Evolutionary conservation across 2,113 vertebrate genomes (phyloP).

Genomic region (rat (Rattus norvegicus)): GRCr8 NC_086036.1:73010501-73011000

Average conservation of each 20-base stretch:
- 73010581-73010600: neutral
- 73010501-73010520: neutral
- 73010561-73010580: neutral
- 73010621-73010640: neutral
- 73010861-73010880: slow-evolving; percentile 46
- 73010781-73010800: neutral
- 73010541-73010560: neutral
- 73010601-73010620: neutral
- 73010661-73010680: neutral
- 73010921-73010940: slow-evolving; percentile 49
- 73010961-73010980: neutral
- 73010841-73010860: slow-evolving; percentile 29
- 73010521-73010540: neutral
- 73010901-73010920: slow-evolving; percentile 59
- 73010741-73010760: neutral
- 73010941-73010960: neutral
- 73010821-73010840: neutral
- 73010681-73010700: neutral
- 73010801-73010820: neutral
- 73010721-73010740: neutral
- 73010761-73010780: neutral
- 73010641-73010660: neutral
- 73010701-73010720: neutral
- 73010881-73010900: slow-evolving; percentile 57
- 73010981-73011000: neutral